A percentile compares a stretch with the other conserved stretches of the same genome.
These are phyloP conservation scores for Lapara coniferarum DNA, from an alignment of 2,888 invertebrate species.

Conservation along the genomic window DNA sequence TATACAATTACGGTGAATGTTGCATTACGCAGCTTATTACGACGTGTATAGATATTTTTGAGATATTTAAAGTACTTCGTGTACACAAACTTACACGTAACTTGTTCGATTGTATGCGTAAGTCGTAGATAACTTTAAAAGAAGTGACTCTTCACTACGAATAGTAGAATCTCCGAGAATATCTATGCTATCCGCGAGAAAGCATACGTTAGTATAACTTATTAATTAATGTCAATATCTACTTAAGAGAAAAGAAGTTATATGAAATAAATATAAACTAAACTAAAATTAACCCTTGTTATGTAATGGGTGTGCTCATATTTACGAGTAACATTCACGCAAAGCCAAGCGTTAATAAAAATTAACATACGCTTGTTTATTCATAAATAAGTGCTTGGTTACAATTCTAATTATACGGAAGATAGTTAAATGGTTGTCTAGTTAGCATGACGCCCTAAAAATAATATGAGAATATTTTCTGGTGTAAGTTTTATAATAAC, in stretches of 20 bases:
- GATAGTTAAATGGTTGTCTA: not conserved
- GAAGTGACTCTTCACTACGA: too few species aligned
- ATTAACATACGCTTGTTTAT: conserved; percentile 12
- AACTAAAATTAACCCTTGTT: not conserved
- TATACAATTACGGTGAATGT: not conserved
- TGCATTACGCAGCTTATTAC: not conserved
- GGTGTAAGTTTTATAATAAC: too few species aligned
- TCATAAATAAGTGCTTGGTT: not conserved
- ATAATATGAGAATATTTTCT: too few species aligned
- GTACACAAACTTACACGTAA: not conserved
- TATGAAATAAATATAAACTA: too few species aligned
- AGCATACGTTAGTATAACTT: too few species aligned
- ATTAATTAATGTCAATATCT: too few species aligned
- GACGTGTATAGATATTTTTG: not conserved
- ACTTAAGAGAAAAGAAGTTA: too few species aligned
- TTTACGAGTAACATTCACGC: not conserved
- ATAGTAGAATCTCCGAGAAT: too few species aligned
- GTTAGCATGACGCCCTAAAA: not conserved
- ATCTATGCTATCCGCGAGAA: too few species aligned
- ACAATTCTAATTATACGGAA: not conserved
- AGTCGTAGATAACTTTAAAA: too few species aligned
- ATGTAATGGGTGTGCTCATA: not conserved
- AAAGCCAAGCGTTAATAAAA: not conserved
- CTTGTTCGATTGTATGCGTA: too few species aligned
- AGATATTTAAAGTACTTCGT: not conserved